Percentiles rank a stretch among this genome's conserved stretches.
Evolutionary conservation across 2,888 invertebrate species (phyloP).

Genomic region (Tetranychus piercei): DNA sequence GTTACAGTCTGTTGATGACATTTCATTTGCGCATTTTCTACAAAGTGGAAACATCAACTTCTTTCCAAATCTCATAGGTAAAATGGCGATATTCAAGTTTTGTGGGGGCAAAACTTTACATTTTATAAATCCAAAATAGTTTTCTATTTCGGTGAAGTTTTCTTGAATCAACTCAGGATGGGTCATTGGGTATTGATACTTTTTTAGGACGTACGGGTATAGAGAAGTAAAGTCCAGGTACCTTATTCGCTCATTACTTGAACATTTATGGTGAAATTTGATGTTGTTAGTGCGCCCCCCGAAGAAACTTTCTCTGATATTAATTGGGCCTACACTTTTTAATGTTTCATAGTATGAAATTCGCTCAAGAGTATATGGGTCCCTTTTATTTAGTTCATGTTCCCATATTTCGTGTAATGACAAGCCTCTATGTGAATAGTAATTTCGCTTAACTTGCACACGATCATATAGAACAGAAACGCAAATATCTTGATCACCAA

Average conservation of each 20-base stretch:
- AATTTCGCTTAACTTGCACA: not conserved
- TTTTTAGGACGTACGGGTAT: constrained; percentile 26
- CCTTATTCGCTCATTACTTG: constrained; percentile 11
- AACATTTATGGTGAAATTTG: constrained; percentile 26
- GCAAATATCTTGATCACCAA: no score
- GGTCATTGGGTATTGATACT: constrained; percentile 26
- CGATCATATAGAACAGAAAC: not conserved
- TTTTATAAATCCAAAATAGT: constrained; percentile 28
- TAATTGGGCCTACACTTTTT: not conserved
- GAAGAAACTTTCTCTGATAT: constrained; percentile 27
- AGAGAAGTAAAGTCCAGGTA: constrained; percentile 28
- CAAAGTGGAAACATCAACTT: constrained; percentile 29
- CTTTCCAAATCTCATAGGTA: constrained; percentile 26
- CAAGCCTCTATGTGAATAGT: constrained; percentile 20
- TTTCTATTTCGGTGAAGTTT: constrained; percentile 19
- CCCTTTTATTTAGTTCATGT: constrained; percentile 23
- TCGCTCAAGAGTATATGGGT: not conserved
- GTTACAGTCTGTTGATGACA: constrained; percentile 23
- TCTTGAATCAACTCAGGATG: constrained; percentile 26
- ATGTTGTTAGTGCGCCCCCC: constrained; percentile 28
- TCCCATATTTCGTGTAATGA: constrained; percentile 26
- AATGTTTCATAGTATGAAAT: no score
- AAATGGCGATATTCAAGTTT: constrained; percentile 28
- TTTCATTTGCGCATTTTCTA: constrained; percentile 24
- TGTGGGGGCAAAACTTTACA: constrained; percentile 29